Evolutionary conservation across 2,113 vertebrate genomes (phyloP).

Genomic region (Notiomystis cincta): DNA sequence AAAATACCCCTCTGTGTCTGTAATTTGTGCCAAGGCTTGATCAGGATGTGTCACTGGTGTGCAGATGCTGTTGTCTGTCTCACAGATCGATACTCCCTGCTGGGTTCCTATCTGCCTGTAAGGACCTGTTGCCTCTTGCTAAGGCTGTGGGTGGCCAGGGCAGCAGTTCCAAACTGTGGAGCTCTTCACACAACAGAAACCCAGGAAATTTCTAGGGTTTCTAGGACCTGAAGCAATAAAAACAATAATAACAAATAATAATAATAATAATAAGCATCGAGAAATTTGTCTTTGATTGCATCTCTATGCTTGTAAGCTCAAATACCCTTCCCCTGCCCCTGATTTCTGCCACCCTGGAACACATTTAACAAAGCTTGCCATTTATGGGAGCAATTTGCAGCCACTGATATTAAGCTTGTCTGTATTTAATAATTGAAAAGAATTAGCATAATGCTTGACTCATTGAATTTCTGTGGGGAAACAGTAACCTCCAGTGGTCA

Average conservation of each 20-base stretch:
- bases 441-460: slow-evolving; percentile 23
- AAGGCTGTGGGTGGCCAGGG: background rate
- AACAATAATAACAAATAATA: background rate
- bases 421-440: slow-evolving; percentile 10
- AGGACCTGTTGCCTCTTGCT: background rate
- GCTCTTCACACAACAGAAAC: background rate
- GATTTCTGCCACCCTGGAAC: background rate
- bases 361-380: background rate
- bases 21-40: background rate
- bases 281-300: background rate
- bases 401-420: background rate
- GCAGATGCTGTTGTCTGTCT: background rate
- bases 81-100: fast-evolving
- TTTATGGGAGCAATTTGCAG: background rate
- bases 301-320: background rate
- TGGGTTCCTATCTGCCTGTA: background rate
- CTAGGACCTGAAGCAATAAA: background rate
- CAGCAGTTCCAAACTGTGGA: background rate
- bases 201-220: background rate
- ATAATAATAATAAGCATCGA: background rate
- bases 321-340: background rate
- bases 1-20: background rate
- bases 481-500: slow-evolving; percentile 35
- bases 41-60: fast-evolving
- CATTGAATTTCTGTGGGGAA: slow-evolving; percentile 15